A percentile compares a stretch with the other conserved stretches of the same genome.
phyloP scores from a whole-genome alignment of 2,888 invertebrate genomes.

The Microplitis deprimator region DNA sequence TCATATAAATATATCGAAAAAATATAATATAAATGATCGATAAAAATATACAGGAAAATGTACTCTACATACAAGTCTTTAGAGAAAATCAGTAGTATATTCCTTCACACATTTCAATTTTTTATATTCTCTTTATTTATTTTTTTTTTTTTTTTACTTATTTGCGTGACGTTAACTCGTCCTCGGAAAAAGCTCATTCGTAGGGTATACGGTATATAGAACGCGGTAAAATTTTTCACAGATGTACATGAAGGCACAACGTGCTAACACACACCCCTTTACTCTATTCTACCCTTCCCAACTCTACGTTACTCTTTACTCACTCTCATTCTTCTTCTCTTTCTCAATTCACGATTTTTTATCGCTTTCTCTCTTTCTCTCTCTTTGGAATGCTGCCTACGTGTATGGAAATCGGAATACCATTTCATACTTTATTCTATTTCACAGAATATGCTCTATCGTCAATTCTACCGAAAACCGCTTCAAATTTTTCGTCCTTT shows the following conservation, averaged over 20 bases:
- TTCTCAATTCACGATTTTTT: not conserved
- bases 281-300: constrained; percentile 34
- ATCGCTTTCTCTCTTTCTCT: constrained; percentile 40
- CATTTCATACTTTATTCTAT: constrained; percentile 50
- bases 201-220: constrained; percentile 1
- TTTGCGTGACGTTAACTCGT: constrained; percentile 3
- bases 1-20: constrained; percentile 14
- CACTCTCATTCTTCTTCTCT: no score
- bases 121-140: not conserved
- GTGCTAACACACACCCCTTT: constrained; percentile 21
- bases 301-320: no score
- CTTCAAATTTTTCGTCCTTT: constrained; percentile 32
- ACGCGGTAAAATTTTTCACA: constrained; percentile 41
- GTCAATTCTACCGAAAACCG: constrained; percentile 38
- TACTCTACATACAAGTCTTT: constrained; percentile 1
- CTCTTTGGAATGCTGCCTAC: constrained; percentile 20
- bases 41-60: not conserved
- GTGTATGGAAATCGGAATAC: constrained; percentile 50
- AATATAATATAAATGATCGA: not conserved
- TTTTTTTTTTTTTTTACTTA: constrained; percentile 4
- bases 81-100: constrained; percentile 43
- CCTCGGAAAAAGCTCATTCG: constrained; percentile 38
- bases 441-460: constrained; percentile 37
- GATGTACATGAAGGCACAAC: constrained; percentile 20
- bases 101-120: constrained; percentile 15